Evolutionary conservation across 2,113 vertebrate genomes (phyloP).

Genomic region (Tympanuchus pallidicinctus): DNA sequence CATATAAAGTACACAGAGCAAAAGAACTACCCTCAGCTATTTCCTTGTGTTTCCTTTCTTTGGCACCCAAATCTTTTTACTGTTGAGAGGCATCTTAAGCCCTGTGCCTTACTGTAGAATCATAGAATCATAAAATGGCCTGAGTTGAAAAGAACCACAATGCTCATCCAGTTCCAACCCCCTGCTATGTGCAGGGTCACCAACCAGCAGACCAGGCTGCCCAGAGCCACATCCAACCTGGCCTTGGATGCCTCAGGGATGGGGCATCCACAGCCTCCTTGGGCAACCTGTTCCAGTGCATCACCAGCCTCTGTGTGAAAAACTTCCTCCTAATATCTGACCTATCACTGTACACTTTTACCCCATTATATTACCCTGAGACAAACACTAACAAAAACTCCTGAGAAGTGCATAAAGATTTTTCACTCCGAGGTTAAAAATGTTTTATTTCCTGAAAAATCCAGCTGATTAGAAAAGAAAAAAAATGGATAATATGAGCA

Average conservation of each 20-base stretch:
- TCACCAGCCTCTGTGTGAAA: too few relatives aligned
- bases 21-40: not conserved
- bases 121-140: too few relatives aligned
- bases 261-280: too few relatives aligned
- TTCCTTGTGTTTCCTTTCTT: not conserved
- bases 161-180: too few relatives aligned
- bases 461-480: not conserved
- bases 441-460: not conserved
- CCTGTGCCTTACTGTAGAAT: not conserved
- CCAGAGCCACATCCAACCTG: too few relatives aligned
- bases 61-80: not conserved
- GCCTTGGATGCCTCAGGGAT: too few relatives aligned
- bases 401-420: not conserved
- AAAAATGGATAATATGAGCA: not conserved
- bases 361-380: not conserved
- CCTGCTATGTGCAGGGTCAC: too few relatives aligned
- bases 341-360: too few relatives aligned
- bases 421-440: not conserved
- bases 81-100: not conserved
- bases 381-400: not conserved
- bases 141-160: too few relatives aligned
- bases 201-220: too few relatives aligned
- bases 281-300: too few relatives aligned
- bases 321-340: too few relatives aligned
- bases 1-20: not conserved